phyloP scores from a whole-genome alignment of 2,113 vertebrate species.

The Silurus meridionalis region DNA sequence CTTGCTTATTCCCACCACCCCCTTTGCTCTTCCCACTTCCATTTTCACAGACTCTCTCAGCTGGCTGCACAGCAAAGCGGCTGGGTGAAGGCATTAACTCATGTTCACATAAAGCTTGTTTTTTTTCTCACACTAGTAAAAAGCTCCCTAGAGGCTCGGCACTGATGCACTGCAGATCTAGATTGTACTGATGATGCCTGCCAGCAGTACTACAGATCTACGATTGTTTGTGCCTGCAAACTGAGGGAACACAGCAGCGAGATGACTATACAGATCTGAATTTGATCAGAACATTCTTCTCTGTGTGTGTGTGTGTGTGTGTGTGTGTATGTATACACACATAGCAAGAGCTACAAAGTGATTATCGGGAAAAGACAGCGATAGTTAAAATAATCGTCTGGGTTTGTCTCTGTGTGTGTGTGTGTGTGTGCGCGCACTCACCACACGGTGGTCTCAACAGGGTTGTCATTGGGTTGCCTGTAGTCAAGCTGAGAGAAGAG shows the following conservation, averaged over 20 bases:
- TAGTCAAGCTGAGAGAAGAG: constrained; percentile 98
- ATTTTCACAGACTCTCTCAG: neutral
- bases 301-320: neutral
- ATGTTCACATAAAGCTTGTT: neutral
- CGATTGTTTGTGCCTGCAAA: constrained; percentile 31
- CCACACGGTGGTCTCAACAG: constrained; percentile 97
- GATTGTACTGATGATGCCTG: constrained; percentile 38
- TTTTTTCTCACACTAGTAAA: neutral
- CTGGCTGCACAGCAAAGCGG: neutral
- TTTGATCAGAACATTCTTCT: constrained; percentile 18
- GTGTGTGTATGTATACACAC: neutral
- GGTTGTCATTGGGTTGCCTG: constrained; percentile 92
- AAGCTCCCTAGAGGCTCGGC: constrained; percentile 5
- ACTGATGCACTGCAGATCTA: constrained; percentile 8
- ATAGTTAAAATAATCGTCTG: neutral
- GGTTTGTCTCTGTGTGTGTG: neutral
- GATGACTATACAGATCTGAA: constrained; percentile 18
- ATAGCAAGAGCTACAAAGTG: neutral
- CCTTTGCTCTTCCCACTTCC: neutral
- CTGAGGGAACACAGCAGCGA: neutral
- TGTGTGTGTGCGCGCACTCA: constrained; percentile 52
- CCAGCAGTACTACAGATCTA: constrained; percentile 24
- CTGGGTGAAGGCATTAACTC: neutral
- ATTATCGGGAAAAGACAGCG: neutral
- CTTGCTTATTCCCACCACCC: neutral